Evolutionary conservation across 2,113 vertebrate genomes (phyloP).

Genomic region (Aptenodytes forsteri): DNA sequence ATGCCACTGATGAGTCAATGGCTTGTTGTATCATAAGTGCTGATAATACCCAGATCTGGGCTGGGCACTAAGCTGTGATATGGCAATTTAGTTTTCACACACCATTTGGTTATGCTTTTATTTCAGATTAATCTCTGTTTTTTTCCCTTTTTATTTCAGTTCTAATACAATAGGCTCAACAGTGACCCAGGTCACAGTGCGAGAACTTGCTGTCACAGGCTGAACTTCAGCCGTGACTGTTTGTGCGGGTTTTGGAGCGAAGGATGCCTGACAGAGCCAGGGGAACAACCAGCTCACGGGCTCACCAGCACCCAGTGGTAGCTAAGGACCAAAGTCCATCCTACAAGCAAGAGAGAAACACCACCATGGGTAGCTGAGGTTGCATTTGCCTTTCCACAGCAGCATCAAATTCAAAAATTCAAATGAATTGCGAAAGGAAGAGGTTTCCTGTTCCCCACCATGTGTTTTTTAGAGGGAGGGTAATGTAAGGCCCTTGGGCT

Average conservation of each 20-base stretch:
- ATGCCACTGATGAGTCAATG: conserved; percentile 65
- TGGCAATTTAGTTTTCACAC: conserved; percentile 58
- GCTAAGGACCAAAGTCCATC: neutral
- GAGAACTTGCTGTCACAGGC: neutral
- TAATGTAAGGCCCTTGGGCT: neutral
- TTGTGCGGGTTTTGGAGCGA: neutral
- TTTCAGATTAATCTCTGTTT: conserved; percentile 39
- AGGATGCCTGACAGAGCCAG: neutral
- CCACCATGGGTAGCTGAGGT: neutral
- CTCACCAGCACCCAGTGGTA: neutral
- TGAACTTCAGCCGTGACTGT: neutral
- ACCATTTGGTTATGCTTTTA: conserved; percentile 57
- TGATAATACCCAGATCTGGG: conserved; percentile 35
- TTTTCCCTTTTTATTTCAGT: neutral
- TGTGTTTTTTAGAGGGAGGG: neutral
- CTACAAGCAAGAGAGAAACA: neutral
- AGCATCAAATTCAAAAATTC: neutral
- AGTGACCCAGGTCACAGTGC: neutral
- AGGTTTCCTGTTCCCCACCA: neutral
- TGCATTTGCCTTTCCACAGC: neutral
- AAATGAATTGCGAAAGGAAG: neutral
- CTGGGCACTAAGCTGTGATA: conserved; percentile 48
- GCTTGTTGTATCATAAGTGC: conserved; percentile 65
- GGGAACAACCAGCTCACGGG: neutral
- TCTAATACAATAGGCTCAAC: neutral